A percentile compares a stretch with the other conserved stretches of the same genome.
Evolutionary conservation across 2,113 vertebrate species (phyloP).

Genomic region (Salvelinus alpinus): DNA sequence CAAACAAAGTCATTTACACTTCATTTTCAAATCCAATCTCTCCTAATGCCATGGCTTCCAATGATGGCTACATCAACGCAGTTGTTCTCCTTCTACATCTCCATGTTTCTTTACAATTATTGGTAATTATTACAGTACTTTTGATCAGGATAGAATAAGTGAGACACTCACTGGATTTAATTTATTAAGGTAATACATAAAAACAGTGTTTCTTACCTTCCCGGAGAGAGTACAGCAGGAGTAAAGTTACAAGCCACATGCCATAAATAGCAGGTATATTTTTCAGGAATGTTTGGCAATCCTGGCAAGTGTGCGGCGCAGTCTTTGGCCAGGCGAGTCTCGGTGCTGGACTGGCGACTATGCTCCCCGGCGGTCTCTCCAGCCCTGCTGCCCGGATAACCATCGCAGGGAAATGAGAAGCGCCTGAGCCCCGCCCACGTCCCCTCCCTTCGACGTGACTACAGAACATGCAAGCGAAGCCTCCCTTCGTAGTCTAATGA

Average conservation of each 20-base stretch:
- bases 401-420: slow-evolving; percentile 72
- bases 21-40: slow-evolving; percentile 16
- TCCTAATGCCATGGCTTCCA: slow-evolving; percentile 19
- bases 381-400: slow-evolving; percentile 75
- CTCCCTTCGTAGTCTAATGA: slow-evolving; percentile 58
- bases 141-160: slow-evolving; percentile 45
- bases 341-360: slow-evolving; percentile 76
- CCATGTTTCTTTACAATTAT: slow-evolving; percentile 4
- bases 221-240: slow-evolving; percentile 94
- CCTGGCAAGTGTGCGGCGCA: slow-evolving; percentile 81
- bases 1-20: slow-evolving; percentile 3
- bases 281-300: slow-evolving; percentile 86
- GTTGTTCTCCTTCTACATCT: not conserved
- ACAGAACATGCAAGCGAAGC: slow-evolving; percentile 61
- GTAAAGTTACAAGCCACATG: slow-evolving; percentile 97
- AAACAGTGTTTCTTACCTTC: slow-evolving; percentile 78
- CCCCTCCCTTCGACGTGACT: slow-evolving; percentile 80
- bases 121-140: slow-evolving; percentile 35
- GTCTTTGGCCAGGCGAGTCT: slow-evolving; percentile 71
- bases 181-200: not conserved
- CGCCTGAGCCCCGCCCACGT: slow-evolving; percentile 80
- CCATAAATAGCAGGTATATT: slow-evolving; percentile 90
- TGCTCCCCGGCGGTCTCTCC: slow-evolving; percentile 77
- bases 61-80: slow-evolving; percentile 36
- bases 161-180: not conserved